Conservation (phyloP, 2,888 invertebrate genomes). For the Volucella inanis region DNA sequence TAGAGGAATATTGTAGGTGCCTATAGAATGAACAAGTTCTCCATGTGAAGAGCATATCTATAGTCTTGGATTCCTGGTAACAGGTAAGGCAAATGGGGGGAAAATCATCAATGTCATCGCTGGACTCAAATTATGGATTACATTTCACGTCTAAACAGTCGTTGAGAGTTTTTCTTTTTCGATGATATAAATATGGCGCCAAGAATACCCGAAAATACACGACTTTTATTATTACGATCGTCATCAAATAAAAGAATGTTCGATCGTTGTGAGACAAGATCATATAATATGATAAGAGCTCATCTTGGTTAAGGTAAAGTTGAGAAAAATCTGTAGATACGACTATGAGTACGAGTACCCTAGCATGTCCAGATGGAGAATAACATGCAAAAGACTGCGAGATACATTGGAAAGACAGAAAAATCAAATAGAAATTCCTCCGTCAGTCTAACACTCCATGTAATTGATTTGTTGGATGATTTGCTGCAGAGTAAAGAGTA, state of each 20-base stretch:
- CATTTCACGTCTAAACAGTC: constrained; percentile 43
- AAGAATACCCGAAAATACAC: constrained; percentile 53
- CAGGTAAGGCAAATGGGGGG: constrained; percentile 40
- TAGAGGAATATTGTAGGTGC: not conserved
- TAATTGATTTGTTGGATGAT: constrained; percentile 73
- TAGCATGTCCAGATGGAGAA: constrained; percentile 12
- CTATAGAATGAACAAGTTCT: constrained; percentile 60
- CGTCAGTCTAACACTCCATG: constrained; percentile 66
- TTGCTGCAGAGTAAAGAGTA: constrained; percentile 65
- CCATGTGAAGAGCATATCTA: not conserved
- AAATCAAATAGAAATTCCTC: constrained; percentile 66
- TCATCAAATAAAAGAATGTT: constrained; percentile 20
- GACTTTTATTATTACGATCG: constrained; percentile 63
- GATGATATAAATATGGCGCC: constrained; percentile 72
- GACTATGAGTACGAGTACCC: not conserved
- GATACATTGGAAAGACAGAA: constrained; percentile 19
- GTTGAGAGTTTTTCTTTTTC: constrained; percentile 45
- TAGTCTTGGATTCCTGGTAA: not conserved
- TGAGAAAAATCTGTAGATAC: not conserved
- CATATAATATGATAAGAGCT: constrained; percentile 43
- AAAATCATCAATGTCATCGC: constrained; percentile 69
- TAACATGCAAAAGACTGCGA: constrained; percentile 46
- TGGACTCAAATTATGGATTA: constrained; percentile 67
- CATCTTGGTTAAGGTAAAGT: not conserved
- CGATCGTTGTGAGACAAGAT: constrained; percentile 27